Conservation (phyloP, 30 jellyfish, hydroid and myxozoan genomes). For the Aurelia aurita complex sp. Pacific region DNA sequence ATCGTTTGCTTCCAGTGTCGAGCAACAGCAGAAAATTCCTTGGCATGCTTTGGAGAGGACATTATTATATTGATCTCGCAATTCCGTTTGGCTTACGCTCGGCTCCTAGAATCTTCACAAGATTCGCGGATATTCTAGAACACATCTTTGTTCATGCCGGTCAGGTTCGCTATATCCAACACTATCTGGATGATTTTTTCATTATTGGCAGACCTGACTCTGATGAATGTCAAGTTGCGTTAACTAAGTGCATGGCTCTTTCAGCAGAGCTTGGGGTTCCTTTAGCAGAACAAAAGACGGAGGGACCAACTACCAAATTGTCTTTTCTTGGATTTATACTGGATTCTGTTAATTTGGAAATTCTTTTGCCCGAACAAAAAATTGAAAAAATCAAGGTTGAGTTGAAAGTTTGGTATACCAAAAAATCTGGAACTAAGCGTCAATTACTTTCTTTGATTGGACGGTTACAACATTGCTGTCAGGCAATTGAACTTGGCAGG, state of each 20-base stretch:
- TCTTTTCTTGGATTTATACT: constrained; percentile 52
- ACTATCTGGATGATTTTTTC: background rate
- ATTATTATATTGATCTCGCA: constrained; percentile 66
- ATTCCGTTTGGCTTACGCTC: constrained; percentile 79
- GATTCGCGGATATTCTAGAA: constrained; percentile 73
- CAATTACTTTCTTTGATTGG: constrained; percentile 63
- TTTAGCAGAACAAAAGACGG: constrained; percentile 56
- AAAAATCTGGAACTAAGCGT: constrained; percentile 55
- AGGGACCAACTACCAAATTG: constrained; percentile 61
- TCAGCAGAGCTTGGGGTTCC: constrained; percentile 59
- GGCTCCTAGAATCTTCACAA: constrained; percentile 67
- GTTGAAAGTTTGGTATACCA: background rate
- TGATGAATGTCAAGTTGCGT: no score
- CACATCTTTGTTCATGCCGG: background rate
- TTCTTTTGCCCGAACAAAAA: constrained; percentile 50
- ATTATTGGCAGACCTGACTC: no score
- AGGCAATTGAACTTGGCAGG: constrained; percentile 25
- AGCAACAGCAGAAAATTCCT: constrained; percentile 29
- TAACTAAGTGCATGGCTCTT: background rate
- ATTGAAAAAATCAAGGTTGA: constrained; percentile 33
- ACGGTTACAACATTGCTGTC: constrained; percentile 62
- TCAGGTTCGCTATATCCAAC: background rate
- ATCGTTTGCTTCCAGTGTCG: constrained; percentile 56
- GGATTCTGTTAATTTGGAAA: constrained; percentile 47
- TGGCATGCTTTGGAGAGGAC: constrained; percentile 59